Percentiles rank a stretch among this genome's conserved stretches.
Evolutionary conservation across 2,888 invertebrate genomes (phyloP).

Genomic region (Amblyjoppa proteus): DNA sequence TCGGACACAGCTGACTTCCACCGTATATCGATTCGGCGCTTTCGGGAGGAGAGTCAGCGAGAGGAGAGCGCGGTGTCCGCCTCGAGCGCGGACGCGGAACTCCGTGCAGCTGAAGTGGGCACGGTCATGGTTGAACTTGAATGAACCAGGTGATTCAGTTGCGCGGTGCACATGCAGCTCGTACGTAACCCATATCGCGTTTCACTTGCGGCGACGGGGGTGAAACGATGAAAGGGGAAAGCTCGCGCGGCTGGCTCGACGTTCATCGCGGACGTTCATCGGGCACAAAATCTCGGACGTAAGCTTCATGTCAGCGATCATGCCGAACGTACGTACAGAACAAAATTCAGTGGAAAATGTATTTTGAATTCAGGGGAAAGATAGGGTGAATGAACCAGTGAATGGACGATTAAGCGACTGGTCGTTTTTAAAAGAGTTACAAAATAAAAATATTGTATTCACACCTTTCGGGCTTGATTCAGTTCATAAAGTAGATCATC

Average conservation of each 20-base stretch:
- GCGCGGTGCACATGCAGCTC: background rate
- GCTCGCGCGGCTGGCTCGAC: background rate
- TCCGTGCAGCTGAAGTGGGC: constrained; percentile 12
- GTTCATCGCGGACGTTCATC: constrained; percentile 3
- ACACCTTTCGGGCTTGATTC: no score
- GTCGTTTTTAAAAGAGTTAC: no score
- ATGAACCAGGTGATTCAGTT: constrained; percentile 47
- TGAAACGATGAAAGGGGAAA: constrained; percentile 13
- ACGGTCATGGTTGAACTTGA: constrained; percentile 57
- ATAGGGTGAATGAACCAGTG: no score
- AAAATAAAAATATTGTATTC: no score
- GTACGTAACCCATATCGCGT: background rate
- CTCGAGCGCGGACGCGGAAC: constrained; percentile 17
- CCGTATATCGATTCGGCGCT: constrained; percentile 67
- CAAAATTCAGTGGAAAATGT: background rate
- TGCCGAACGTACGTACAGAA: constrained; percentile 40
- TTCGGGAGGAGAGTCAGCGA: constrained; percentile 6
- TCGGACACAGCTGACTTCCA: constrained; percentile 69
- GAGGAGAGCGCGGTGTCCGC: background rate
- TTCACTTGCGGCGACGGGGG: background rate
- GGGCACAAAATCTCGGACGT: constrained; percentile 3
- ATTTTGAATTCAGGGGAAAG: background rate
- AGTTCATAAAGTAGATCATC: no score
- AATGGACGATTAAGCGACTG: no score
- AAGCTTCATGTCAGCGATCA: constrained; percentile 15